Percentiles rank a stretch among this genome's conserved stretches.
Conservation (phyloP, 2,113 vertebrate genomes). For the Gopherus flavomarginatus region DNA sequence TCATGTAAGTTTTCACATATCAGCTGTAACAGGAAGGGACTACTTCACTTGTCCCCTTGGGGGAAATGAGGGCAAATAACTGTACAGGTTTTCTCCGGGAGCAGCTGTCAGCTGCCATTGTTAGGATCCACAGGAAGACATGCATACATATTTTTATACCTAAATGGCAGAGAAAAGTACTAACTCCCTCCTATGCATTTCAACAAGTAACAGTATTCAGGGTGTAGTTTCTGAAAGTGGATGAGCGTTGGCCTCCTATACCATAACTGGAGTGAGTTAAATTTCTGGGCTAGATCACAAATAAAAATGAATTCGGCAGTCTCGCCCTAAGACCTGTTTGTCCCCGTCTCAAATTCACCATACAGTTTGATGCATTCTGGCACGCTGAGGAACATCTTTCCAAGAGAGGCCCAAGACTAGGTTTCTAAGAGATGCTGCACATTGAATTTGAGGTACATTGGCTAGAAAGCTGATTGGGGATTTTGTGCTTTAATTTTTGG, state of each 20-base stretch:
- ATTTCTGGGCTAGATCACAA: not conserved
- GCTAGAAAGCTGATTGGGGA: not conserved
- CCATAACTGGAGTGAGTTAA: rapidly evolving
- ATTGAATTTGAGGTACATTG: not conserved
- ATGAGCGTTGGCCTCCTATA: not conserved
- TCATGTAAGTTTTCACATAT: conserved; percentile 2
- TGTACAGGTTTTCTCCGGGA: not conserved
- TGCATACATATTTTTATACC: rapidly evolving
- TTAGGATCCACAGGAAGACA: not conserved
- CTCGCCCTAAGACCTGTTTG: rapidly evolving
- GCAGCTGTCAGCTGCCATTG: not conserved
- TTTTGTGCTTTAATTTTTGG: not conserved
- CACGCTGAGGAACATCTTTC: rapidly evolving
- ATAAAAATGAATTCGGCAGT: rapidly evolving
- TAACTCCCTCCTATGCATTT: not conserved
- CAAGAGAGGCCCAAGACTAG: not conserved
- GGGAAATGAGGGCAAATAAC: not conserved
- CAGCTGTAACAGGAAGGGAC: not conserved
- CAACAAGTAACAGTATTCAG: not conserved
- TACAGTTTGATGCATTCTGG: not conserved
- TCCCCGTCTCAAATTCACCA: not conserved
- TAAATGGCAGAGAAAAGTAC: not conserved
- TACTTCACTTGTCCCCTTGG: rapidly evolving
- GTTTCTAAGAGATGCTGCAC: not conserved
- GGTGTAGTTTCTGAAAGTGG: not conserved